Percentiles rank a stretch among this genome's conserved stretches.
Conservation (phyloP, 2,797 vertebrate genomes). For the Octomys mimax region DNA sequence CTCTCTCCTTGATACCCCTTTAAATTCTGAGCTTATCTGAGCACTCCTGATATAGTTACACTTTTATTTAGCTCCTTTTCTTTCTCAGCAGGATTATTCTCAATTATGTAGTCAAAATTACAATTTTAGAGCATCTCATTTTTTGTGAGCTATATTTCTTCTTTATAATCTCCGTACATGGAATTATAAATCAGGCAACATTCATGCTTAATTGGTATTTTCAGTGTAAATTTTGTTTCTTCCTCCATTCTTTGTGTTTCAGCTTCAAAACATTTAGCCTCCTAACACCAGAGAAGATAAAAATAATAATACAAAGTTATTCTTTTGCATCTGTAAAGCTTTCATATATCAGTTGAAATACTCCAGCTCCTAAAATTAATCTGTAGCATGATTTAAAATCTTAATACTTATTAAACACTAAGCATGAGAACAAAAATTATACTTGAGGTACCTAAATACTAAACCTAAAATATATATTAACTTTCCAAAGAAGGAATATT, state of each 20-base stretch:
- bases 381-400: conserved; percentile 70
- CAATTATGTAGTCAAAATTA: conserved; percentile 80
- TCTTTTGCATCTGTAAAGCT: conserved; percentile 73
- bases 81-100: conserved; percentile 78
- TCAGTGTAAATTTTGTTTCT: conserved; percentile 78
- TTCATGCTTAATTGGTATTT: conserved; percentile 83
- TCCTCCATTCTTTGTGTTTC: conserved; percentile 74
- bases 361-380: conserved; percentile 71
- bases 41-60: conserved; percentile 35
- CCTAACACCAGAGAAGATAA: conserved; percentile 76
- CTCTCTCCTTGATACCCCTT: conserved; percentile 52
- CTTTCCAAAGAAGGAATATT: conserved; percentile 54
- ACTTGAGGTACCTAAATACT: conserved; percentile 62
- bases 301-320: conserved; percentile 81
- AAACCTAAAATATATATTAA: conserved; percentile 62
- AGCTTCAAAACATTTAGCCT: conserved; percentile 80
- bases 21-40: conserved; percentile 58
- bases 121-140: conserved; percentile 77
- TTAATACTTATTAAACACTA: conserved; percentile 70
- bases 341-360: conserved; percentile 57
- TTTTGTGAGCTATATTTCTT: conserved; percentile 74
- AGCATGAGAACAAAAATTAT: conserved; percentile 60
- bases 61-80: conserved; percentile 73
- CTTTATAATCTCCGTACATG: conserved; percentile 78
- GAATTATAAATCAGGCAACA: conserved; percentile 83